Conservation (phyloP, 2,113 vertebrate genomes). For the Gambusia holbrooki region DNA sequence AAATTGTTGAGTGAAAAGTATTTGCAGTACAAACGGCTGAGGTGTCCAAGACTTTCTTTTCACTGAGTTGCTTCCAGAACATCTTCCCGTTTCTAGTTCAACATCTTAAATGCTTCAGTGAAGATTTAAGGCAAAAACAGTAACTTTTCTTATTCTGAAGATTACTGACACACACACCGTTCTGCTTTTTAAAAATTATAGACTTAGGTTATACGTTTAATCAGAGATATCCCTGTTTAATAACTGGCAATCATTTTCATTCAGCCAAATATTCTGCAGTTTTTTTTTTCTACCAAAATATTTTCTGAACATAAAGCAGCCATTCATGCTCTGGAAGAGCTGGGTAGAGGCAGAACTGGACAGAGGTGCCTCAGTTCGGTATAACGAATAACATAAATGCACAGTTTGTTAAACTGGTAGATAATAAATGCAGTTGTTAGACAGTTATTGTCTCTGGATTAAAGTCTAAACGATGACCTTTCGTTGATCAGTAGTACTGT, state of each 20-base stretch:
- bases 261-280: conserved; percentile 14
- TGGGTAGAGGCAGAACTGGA: conserved; percentile 7
- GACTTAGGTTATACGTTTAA: conserved; percentile 3
- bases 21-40: no score
- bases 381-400: conserved; percentile 2
- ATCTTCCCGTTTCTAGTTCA: no score
- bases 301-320: conserved; percentile 48
- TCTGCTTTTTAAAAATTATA: not conserved
- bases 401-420: conserved; percentile 1
- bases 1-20: no score
- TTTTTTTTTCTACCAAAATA: conserved; percentile 1
- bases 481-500: not conserved
- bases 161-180: not conserved
- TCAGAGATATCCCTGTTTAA: conserved; percentile 14
- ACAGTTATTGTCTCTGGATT: not conserved
- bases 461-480: not conserved
- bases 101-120: no score
- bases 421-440: not conserved
- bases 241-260: conserved; percentile 34
- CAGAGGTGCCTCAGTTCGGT: conserved; percentile 52
- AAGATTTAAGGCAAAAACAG: no score
- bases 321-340: conserved; percentile 46
- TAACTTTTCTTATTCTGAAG: not conserved
- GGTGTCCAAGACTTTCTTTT: no score
- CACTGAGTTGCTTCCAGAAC: no score